Base-by-base conservation (phyloP, 2,113 vertebrate species). In the Heloderma charlesbogerti region DNA sequence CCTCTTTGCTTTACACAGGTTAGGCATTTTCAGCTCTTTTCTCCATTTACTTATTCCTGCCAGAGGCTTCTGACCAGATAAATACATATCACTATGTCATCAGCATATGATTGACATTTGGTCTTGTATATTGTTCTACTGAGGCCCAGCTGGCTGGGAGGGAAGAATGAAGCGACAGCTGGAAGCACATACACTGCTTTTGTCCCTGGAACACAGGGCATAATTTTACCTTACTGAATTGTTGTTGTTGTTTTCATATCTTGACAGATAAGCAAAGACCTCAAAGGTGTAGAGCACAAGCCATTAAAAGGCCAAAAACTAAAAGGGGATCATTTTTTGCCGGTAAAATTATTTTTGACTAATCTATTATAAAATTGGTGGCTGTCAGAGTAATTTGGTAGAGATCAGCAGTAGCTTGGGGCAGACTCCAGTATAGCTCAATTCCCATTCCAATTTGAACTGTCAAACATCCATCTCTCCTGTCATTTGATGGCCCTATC, bases 91-190 rank as follows among this genome's bases (percentile, higher is more conserved):
- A 84, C 90, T 93, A 86, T 95, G 91, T 93, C 87, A 83, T 94
- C 94, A 92, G 89, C 92, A 94, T 93, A 84, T 89, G 93, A 92
- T 89, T 95, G 94, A 96, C 94, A 92, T 91, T 95, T 94, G 95
- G 91, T 95, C 94, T 94, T 72, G 67, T 89, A 51, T 93, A 86
- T 79, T 93, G 84, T 75, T 94, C 87, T 93, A 0, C 43, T 89
- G 90, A 95, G 88, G 31, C 92, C 92, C 81, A 89, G 88, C 88
- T 92, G 89, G 90, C 0, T 0, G 89, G 80, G 77, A 88, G 78
- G 6, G 13, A 20, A 1, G 90, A 78, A 83, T 86, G 87, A 94
- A 92, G 85, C 87, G 87, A 94, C 94, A 94, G 95, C 93, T 95
- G 83, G 54, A 54, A 0, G 0, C 2, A 2, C 83, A 93, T 94